phyloP scores from a whole-genome alignment of 2,888 invertebrate genomes.

The Euspilapteryx auroguttella region DNA sequence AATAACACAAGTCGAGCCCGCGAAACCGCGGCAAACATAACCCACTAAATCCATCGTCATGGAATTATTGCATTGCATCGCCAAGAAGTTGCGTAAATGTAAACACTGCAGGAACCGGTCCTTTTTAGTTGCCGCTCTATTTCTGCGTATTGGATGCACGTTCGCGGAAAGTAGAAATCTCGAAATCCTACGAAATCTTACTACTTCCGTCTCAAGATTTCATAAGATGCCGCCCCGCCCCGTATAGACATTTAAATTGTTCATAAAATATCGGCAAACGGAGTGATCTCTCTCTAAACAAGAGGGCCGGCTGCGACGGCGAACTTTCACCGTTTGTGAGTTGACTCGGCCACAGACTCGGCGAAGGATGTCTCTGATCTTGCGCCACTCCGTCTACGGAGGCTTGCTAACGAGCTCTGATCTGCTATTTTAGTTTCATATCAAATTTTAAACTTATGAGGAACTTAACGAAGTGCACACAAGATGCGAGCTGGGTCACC shows the following conservation, averaged over 20 bases:
- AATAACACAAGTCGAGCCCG: too few species aligned
- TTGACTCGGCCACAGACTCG: slow-evolving; percentile 25
- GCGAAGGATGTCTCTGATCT: too few species aligned
- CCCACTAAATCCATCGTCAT: slow-evolving; percentile 34
- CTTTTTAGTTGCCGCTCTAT: slow-evolving; percentile 34
- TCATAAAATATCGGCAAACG: slow-evolving; percentile 13
- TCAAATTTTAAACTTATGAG: too few species aligned
- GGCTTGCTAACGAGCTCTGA: too few species aligned
- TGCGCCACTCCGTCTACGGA: too few species aligned
- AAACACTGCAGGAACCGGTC: slow-evolving; percentile 39
- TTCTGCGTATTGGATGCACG: slow-evolving; percentile 20
- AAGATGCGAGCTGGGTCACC: too few species aligned
- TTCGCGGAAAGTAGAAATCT: slow-evolving; percentile 19
- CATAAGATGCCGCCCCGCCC: slow-evolving; percentile 7
- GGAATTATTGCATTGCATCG: slow-evolving; percentile 44
- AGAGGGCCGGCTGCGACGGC: slow-evolving; percentile 8
- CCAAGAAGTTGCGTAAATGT: slow-evolving; percentile 41
- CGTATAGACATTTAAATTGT: slow-evolving; percentile 17
- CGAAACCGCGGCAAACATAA: too few species aligned
- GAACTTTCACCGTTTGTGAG: slow-evolving; percentile 52
- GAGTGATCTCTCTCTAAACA: slow-evolving; percentile 13
- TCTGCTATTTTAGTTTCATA: too few species aligned
- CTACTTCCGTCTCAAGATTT: too few species aligned
- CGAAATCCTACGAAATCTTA: slow-evolving; percentile 8
- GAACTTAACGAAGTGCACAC: too few species aligned